Base-by-base conservation (phyloP, 2,888 invertebrate species). In the Tachystola acroxantha region DNA sequence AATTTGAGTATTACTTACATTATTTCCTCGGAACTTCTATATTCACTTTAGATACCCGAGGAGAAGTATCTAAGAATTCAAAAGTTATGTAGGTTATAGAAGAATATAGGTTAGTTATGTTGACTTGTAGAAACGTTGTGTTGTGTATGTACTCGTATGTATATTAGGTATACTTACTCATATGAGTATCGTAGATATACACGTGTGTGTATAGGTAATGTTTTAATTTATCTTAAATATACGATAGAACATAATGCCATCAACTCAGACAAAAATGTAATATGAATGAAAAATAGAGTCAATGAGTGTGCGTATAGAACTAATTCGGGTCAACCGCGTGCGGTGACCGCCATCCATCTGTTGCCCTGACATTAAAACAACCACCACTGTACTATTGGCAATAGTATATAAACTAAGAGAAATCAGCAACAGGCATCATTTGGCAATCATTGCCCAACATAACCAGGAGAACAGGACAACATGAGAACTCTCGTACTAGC, bases 361-460 rank as follows among this genome's bases (percentile, higher is more conserved):
- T 62, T 57, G 70, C 85, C 85, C 81, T 86, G 85, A 85, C 85
- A 84, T 81, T 66, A 78, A 76, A 71, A 30, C 54, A 49, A 63
- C 52, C 47, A 62, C 58, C 53, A 57, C 46, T 59, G 50, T 63
- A 62, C 62, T 78, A 77, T 84, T 82, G 68, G 66, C 75, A 82
- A 84, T 76, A 82, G 73, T 85, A 86, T 86, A 85, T 75, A 86
- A 86, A 57, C 69, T 63, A 50, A 67, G 61, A 66, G 69, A 78
- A 79, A 79, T 60, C 64, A 46, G 64, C 54, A 71, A 75, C 74
- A 68, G 66, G 75, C 48, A 85, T 82, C 85, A 85, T 82, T 86
- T 76, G 57, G 77, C 66, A 84, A 82, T 75, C 69, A 64, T 79
- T 78, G 57, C 73, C 50, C 54, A 76, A 75, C 60, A 69, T 61